phyloP scores from a whole-genome alignment of 2,113 vertebrate species.

The Nanorana parkeri region DNA sequence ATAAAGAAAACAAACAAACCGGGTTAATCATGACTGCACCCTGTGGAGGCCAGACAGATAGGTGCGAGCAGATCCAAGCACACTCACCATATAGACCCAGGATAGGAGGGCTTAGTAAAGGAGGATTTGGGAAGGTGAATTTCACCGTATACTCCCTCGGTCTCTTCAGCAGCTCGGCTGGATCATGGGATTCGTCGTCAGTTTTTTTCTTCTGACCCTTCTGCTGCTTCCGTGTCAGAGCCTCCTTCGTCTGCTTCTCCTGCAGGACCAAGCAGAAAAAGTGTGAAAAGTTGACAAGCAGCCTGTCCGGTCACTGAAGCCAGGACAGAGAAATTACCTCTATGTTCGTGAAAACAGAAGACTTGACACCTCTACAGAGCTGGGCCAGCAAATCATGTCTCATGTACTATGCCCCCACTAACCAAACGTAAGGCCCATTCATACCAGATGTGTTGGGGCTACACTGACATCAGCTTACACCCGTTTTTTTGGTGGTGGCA shows the following conservation, averaged over 20 bases:
- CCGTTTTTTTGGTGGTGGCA: too few relatives aligned
- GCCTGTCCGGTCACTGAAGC: too few relatives aligned
- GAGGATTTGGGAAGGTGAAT: slow-evolving; percentile 90
- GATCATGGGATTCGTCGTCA: slow-evolving; percentile 83
- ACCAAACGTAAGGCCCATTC: too few relatives aligned
- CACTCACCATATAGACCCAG: slow-evolving; percentile 86
- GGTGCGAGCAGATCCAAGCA: too few relatives aligned
- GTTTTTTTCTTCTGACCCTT: slow-evolving; percentile 85
- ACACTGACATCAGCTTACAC: too few relatives aligned
- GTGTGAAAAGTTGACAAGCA: too few relatives aligned
- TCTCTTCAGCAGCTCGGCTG: slow-evolving; percentile 82
- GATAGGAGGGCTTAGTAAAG: slow-evolving; percentile 86
- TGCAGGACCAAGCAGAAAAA: slow-evolving; percentile 54
- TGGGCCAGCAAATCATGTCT: too few relatives aligned
- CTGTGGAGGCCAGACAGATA: neutral
- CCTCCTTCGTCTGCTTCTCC: slow-evolving; percentile 90
- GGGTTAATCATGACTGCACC: neutral
- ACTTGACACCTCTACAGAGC: too few relatives aligned
- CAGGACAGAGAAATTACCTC: too few relatives aligned
- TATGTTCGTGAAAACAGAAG: too few relatives aligned
- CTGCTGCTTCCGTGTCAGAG: slow-evolving; percentile 86
- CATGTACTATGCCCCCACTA: too few relatives aligned
- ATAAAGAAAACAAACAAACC: neutral
- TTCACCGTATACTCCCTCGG: slow-evolving; percentile 90
- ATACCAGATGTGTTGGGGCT: too few relatives aligned